Conservation (phyloP, 2,888 invertebrate genomes). For the Julus scanicus region DNA sequence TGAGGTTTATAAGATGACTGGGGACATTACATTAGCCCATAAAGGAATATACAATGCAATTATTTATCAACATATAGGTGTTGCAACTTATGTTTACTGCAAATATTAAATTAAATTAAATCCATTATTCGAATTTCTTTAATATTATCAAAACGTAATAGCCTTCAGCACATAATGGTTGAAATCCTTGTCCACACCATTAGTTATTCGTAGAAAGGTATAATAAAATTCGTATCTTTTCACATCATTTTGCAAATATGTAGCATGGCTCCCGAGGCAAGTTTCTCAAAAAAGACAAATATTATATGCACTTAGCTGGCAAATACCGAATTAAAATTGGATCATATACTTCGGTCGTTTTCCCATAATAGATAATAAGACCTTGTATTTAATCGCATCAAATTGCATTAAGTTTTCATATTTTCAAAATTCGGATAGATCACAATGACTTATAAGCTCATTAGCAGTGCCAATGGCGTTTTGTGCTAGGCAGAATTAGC, state of each 20-base stretch:
- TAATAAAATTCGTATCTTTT: neutral
- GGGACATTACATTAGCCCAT: too few relatives aligned
- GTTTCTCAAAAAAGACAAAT: neutral
- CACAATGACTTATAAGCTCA: slow-evolving; percentile 36
- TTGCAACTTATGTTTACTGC: too few relatives aligned
- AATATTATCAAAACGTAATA: too few relatives aligned
- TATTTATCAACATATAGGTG: too few relatives aligned
- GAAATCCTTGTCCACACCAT: neutral
- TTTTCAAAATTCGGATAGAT: slow-evolving; percentile 10
- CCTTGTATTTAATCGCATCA: neutral
- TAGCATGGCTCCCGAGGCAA: neutral
- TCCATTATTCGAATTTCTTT: too few relatives aligned
- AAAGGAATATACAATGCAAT: too few relatives aligned
- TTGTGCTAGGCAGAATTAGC: slow-evolving; percentile 25
- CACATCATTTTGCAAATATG: neutral
- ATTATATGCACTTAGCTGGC: neutral
- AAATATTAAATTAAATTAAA: too few relatives aligned
- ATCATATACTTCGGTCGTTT: neutral
- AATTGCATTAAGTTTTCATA: slow-evolving; percentile 31
- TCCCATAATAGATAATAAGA: slow-evolving; percentile 23
- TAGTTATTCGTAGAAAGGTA: neutral
- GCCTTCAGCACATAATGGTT: too few relatives aligned
- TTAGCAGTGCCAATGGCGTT: neutral
- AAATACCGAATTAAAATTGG: slow-evolving; percentile 17
- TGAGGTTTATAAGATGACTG: neutral